phyloP scores from a whole-genome alignment of 2,113 vertebrate species.

The Gallinago media region DNA sequence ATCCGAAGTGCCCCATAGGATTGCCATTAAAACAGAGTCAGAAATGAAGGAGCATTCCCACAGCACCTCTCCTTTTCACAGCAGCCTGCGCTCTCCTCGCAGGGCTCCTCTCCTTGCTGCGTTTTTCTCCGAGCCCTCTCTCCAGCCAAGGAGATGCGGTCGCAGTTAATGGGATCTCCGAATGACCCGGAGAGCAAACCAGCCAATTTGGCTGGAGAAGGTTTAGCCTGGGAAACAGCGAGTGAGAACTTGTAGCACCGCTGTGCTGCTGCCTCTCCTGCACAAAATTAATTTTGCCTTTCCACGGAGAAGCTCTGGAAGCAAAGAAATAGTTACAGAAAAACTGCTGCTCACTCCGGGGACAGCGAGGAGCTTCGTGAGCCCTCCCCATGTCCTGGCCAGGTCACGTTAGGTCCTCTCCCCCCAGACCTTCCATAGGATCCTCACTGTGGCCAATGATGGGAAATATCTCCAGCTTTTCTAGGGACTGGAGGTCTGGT shows the following conservation, averaged over 20 bases:
- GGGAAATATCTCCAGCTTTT: background rate
- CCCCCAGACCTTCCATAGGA: fast-evolving
- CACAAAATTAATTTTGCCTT: background rate
- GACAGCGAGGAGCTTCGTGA: background rate
- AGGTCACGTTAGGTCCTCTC: fast-evolving
- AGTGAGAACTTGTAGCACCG: background rate
- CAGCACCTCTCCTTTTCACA: background rate
- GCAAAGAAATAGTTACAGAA: background rate
- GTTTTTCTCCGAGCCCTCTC: fast-evolving
- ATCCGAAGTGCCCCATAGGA: background rate
- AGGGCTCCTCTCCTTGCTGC: background rate
- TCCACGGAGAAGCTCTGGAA: background rate
- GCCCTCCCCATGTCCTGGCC: background rate
- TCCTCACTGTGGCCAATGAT: background rate
- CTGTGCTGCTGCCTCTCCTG: background rate
- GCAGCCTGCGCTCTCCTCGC: background rate
- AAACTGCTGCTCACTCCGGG: background rate
- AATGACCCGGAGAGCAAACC: background rate
- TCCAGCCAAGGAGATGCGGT: background rate
- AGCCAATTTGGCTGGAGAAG: background rate
- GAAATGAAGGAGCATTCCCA: background rate
- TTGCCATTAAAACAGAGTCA: background rate
- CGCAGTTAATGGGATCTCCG: background rate
- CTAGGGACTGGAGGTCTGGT: background rate
- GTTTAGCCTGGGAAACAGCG: background rate